A percentile compares a stretch with the other conserved stretches of the same genome.
Evolutionary conservation across 1,140 invertebrate species (phyloP).

Genomic region (Dendroctonus ponderosae): DNA sequence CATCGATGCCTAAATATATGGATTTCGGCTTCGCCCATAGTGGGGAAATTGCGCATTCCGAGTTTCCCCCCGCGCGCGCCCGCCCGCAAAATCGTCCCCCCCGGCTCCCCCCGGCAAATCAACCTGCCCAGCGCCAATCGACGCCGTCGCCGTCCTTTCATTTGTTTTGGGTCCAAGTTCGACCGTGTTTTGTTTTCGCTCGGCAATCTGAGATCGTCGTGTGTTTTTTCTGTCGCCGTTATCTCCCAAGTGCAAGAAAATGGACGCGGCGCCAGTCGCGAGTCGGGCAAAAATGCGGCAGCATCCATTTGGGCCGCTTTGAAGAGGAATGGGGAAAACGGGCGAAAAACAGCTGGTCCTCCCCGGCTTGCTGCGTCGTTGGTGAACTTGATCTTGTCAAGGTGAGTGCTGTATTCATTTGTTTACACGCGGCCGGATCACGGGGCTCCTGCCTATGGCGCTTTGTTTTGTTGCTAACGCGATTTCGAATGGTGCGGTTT

Average conservation of each 20-base stretch:
- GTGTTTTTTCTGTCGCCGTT: too few relatives aligned
- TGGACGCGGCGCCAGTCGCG: too few relatives aligned
- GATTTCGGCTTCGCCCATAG: slow-evolving; percentile 30
- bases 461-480: slow-evolving; percentile 14
- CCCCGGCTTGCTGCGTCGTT: slow-evolving; percentile 14
- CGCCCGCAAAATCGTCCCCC: slow-evolving; percentile 23
- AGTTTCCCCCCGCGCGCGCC: slow-evolving; percentile 36
- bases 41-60: slow-evolving; percentile 48
- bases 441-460: slow-evolving; percentile 6
- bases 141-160: slow-evolving; percentile 40
- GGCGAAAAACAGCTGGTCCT: slow-evolving; percentile 22
- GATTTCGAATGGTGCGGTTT: slow-evolving; percentile 3
- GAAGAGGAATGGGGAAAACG: slow-evolving; percentile 3
- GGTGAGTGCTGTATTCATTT: slow-evolving; percentile 28
- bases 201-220: too few relatives aligned
- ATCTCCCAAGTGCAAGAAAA: too few relatives aligned
- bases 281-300: too few relatives aligned
- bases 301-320: too few relatives aligned
- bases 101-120: slow-evolving; percentile 23
- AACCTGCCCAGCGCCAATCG: slow-evolving; percentile 33
- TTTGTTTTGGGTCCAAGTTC: slow-evolving; percentile 37
- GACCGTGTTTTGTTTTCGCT: slow-evolving; percentile 18
- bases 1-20: slow-evolving; percentile 36
- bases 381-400: slow-evolving; percentile 32
- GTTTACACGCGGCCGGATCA: slow-evolving; percentile 27